Percentiles rank a stretch among this genome's conserved stretches.
phyloP scores from a whole-genome alignment of 2,113 vertebrate genomes.

The Dromas ardeola region DNA sequence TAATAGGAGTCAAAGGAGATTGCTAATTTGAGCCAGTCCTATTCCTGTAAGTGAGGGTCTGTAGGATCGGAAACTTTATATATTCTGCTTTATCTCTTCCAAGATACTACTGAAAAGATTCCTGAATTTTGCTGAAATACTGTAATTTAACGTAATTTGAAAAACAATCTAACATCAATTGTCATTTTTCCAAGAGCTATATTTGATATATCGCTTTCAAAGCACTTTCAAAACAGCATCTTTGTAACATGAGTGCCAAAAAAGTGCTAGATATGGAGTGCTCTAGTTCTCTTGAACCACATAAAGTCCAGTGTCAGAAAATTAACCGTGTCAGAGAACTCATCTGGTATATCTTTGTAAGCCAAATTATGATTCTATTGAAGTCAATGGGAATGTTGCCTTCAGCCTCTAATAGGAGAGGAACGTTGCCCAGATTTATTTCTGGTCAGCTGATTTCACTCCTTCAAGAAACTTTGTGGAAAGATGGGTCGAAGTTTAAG shows the following conservation, averaged over 20 bases:
- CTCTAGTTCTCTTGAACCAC: neutral
- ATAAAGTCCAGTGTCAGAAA: neutral
- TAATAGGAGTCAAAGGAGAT: neutral
- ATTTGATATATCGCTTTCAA: neutral
- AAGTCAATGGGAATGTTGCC: neutral
- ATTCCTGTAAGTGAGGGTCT: neutral
- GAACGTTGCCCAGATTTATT: neutral
- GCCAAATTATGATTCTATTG: neutral
- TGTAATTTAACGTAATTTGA: neutral
- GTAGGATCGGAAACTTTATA: neutral
- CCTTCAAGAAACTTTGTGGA: neutral
- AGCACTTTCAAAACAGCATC: neutral
- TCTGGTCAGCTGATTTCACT: neutral
- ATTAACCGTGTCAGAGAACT: neutral
- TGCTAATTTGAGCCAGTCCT: neutral
- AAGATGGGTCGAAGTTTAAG: neutral
- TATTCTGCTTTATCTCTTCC: neutral
- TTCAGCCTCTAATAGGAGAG: neutral
- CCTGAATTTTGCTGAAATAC: neutral
- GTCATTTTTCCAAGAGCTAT: neutral
- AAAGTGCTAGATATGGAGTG: neutral
- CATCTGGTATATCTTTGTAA: neutral
- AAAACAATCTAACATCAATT: neutral
- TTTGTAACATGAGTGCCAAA: neutral
- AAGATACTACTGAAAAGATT: neutral